Evolutionary conservation across 2,888 invertebrate genomes (phyloP), one percentile per base, ranked within the genome.

Genomic region (Aleiodes leptofemur): DNA sequence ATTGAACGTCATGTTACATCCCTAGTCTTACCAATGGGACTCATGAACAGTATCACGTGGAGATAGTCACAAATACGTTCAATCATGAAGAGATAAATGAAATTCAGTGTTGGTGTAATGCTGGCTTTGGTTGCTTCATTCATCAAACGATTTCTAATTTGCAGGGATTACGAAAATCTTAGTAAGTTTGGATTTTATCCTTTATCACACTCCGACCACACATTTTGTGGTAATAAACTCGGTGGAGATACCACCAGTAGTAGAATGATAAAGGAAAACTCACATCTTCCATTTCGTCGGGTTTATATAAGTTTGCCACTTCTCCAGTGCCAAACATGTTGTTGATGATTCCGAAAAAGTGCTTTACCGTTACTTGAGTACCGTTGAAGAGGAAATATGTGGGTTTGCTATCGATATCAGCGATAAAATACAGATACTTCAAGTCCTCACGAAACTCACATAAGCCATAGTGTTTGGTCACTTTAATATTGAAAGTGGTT

Each of bases 1-100:
- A n/a, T n/a, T n/a, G n/a, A n/a, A n/a, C n/a, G n/a, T n/a, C n/a
- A n/a, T n/a, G n/a, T n/a, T n/a, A n/a, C n/a, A n/a, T n/a, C n/a
- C n/a, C n/a, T n/a, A n/a, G n/a, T n/a, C 76, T 96, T 95, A 0
- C 97, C 97, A 74, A 97, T 95, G 0, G 97, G 97, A 84, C 96
- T 97, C 93, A 97, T 95, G 86, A 96, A 96, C 34, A 97, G 90
- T 64, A 96, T 93, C 48, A 97, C 93, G 85, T 96, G 96, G 87
- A 97, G 88, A 87, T 96, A 94, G 14, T 92, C 90, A 69, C 95
- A 90, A 13, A 96, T 95, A 76, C 96, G 92, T 77, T 95, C 93
- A 83, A 97, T 94, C 69, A 97, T 91, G 89, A 95, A 96, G 79
- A 92, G 90, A 85, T 95, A 95, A 74, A 96, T 92, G 0, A 92